Evolutionary conservation across 2,113 vertebrate species (phyloP), one percentile per base, ranked within the genome.

Genomic region (Lepus timidus): DNA sequence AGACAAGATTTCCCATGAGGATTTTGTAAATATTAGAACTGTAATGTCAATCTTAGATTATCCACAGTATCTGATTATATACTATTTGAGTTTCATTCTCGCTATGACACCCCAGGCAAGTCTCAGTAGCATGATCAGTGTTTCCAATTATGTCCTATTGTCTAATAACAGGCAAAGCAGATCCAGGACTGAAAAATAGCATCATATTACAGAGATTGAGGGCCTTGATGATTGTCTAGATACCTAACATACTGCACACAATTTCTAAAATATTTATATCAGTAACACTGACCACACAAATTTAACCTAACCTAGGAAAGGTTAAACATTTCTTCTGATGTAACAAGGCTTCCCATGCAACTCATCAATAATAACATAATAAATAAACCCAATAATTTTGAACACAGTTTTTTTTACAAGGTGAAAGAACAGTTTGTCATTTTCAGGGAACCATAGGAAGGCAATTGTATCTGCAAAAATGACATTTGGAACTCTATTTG

Each of bases 371-470:
- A 19, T 33, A 83, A 67, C 29, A 62, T 79, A 73, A 8, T 10
- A 80, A 90, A 79, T 55, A 62, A 27, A 31, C 27, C 52, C 78
- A 90, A 78, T 89, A 61, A 68, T 78, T 85, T 71, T 19, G 5
- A 67, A 12, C 3, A 68, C 9, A 25, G 20, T 82, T 83, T 61
- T 29, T 88, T 84, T 85, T 36, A 11, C 9, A 85, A 71, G 19
- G 39, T 70, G 17, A 58, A 61, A 82, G 13, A 74, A 88, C 31
- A 88, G 52, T 52, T 80, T 90, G n/a, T 90, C n/a, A 65, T 80
- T 80, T 90, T 52, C 49, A 64, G 29, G 4, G 19, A 4, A 1
- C 27, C 33, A 74, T 9, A 67, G 33, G 33, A 80, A 80, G 33
- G 49, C 2, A 94, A 85, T 44, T 31, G 10, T 64, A 65, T 52